Conservation (phyloP, 2,797 vertebrate species). For the Champsocephalus esox region DNA sequence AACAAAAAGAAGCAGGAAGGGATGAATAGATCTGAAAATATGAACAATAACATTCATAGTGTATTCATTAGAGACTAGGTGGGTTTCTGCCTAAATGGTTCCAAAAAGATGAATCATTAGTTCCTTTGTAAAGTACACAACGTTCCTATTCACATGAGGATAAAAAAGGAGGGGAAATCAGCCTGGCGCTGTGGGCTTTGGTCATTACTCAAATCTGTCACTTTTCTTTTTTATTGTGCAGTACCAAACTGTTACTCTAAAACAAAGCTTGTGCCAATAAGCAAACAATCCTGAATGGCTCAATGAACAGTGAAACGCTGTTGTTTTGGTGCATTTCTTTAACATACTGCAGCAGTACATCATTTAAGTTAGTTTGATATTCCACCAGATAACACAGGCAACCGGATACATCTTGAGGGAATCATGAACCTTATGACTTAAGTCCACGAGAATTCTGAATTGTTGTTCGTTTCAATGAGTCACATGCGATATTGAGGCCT, state of each 20-base stretch:
- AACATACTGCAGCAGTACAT: neutral
- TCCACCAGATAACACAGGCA: neutral
- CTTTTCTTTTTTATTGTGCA: neutral
- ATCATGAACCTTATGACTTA: neutral
- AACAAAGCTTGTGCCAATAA: constrained; percentile 17
- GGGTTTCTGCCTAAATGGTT: constrained; percentile 36
- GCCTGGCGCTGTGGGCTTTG: neutral
- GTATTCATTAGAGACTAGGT: constrained; percentile 41
- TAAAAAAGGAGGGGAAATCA: constrained; percentile 17
- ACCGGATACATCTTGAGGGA: constrained; percentile 3
- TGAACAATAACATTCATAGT: constrained; percentile 4
- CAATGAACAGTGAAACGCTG: neutral
- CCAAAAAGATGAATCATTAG: constrained; percentile 48
- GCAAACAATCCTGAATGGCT: constrained; percentile 21
- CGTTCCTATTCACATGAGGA: constrained; percentile 30
- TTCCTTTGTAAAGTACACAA: constrained; percentile 36
- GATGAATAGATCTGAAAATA: constrained; percentile 30
- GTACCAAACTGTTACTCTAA: constrained; percentile 8
- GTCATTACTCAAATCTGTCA: constrained; percentile 29
- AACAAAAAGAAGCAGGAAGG: neutral
- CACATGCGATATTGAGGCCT: constrained; percentile 15
- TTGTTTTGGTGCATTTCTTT: constrained; percentile 7
- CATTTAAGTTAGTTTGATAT: neutral
- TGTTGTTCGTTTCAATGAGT: constrained; percentile 4
- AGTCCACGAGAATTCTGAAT: neutral